Base-by-base conservation (phyloP, 2,888 invertebrate species). In the Schizotus pectinicornis region DNA sequence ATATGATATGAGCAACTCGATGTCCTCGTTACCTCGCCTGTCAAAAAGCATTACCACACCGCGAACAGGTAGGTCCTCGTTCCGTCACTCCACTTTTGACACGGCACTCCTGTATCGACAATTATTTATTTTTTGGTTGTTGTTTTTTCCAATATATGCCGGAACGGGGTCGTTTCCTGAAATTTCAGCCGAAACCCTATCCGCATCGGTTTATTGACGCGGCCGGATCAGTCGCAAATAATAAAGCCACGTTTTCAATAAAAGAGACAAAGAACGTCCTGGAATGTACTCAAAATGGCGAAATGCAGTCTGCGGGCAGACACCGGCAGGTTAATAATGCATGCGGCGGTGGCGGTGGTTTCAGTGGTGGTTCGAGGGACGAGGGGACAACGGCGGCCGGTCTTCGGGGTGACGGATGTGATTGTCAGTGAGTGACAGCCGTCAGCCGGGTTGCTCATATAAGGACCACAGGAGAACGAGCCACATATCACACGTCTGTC, bases 361-460 rank as follows among this genome's bases (percentile, higher is more conserved):
- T 46, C 41, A 48, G 49, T n/a, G n/a, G n/a, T n/a, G n/a, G n/a
- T n/a, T n/a, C n/a, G n/a, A n/a, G 33, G 41, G 58, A 34, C 36
- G 48, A 48, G 41, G 48, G 41, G 11, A 36, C 12, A 22, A 14
- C 12, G 31, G 14, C 8, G 9, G 39, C 35, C 39, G 52, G 51
- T 52, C 48, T 48, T 56, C 60, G 52, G 55, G 66, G 73, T 77
- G 77, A 77, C 76, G 73, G 74, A 76, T 76, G 77, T 75, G 77
- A 76, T 74, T 75, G 76, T 72, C 72, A 73, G 61, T 77, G 77
- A 78, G 72, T 78, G 79, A 78, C 79, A 78, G 75, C 74, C 73
- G 74, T 74, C 76, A 71, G 68, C 67, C 65, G 67, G 68, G 66
- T 72, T 70, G 73, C 65, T 74, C 75, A 71, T 76, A 75, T 74